Evolutionary conservation across 2,888 invertebrate genomes (phyloP).

Genomic region (Caenorhabditis auriculariae): DNA sequence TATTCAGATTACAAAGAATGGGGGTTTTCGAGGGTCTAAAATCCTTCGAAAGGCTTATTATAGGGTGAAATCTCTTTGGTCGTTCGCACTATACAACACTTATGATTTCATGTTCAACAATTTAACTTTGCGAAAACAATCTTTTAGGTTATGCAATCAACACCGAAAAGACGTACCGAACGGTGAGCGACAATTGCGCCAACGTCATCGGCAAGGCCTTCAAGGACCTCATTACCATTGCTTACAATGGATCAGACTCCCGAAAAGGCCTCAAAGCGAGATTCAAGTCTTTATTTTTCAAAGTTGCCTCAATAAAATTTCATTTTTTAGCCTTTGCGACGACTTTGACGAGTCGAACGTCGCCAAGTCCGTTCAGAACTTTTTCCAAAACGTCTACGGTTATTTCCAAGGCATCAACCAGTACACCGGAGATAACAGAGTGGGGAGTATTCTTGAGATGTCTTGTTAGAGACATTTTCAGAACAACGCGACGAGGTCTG

Average conservation of each 20-base stretch:
- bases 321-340: conserved; percentile 23
- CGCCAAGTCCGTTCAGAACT: conserved; percentile 71
- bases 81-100: not conserved
- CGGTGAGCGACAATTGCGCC: conserved; percentile 21
- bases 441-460: not conserved
- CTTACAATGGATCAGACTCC: conserved; percentile 20
- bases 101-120: not conserved
- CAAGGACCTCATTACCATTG: conserved; percentile 18
- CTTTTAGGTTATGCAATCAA: conserved; percentile 37
- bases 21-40: no score
- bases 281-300: conserved; percentile 19
- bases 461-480: conserved; percentile 1
- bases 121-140: no score
- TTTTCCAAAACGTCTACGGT: conserved; percentile 80
- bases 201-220: conserved; percentile 28
- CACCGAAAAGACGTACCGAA: conserved; percentile 36
- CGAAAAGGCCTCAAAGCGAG: conserved; percentile 10
- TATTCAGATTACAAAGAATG: no score
- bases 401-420: conserved; percentile 89
- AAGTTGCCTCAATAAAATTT: not conserved
- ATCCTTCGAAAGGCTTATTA: no score
- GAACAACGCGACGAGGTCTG: conserved; percentile 23
- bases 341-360: conserved; percentile 26
- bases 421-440: conserved; percentile 73
- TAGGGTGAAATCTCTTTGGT: no score